Evolutionary conservation across 2,888 invertebrate species (phyloP), one percentile per base, ranked within the genome.

Genomic region (Euzophera pinguis): DNA sequence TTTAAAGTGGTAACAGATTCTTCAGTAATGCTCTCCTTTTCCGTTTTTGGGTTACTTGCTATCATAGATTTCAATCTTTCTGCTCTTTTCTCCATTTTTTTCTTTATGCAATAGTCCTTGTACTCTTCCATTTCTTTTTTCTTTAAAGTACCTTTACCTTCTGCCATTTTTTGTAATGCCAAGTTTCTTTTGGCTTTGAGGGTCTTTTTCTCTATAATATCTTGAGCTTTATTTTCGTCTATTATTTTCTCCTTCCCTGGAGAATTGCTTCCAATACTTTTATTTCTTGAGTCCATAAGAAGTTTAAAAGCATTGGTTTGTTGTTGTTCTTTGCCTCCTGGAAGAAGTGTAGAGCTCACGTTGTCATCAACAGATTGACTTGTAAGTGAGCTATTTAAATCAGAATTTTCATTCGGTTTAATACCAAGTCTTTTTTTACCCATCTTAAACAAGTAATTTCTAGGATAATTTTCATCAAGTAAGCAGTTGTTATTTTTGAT

Each of bases 231-330:
- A 52, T 61, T 59, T 54, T 73, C 70, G 45, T 75, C 73, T 48
- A 58, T 47, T 14, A 48, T 59, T 63, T 72, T 78, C 45, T 90
- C 90, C 78, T 92, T 93, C 0, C 94, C 94, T 7, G 92, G 91
- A 17, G 93, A 91, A 78, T 94, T 94, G 16, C 79, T 76, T 1
- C 94, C 94, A 57, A 94, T 91, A 47, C 88, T 87, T 71, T 93
- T 93, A 68, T 92, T 91, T 58, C 93, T 86, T 13, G 92, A 92
- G 59, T 92, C 92, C 94, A 94, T 94, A 84, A 94, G 85, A 29
- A 94, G 70, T 65, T 92, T 85, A 74, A 94, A 94, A 34, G 93
- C 94, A 89, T 94, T 80, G 51, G 75, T 83, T 59, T 83, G 75
- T 57, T 78, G 83, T 57, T 71, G 81, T 17, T 75, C 75, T 58